Conservation (phyloP, 2,797 vertebrate species). For the Emydoidea blandingii region DNA sequence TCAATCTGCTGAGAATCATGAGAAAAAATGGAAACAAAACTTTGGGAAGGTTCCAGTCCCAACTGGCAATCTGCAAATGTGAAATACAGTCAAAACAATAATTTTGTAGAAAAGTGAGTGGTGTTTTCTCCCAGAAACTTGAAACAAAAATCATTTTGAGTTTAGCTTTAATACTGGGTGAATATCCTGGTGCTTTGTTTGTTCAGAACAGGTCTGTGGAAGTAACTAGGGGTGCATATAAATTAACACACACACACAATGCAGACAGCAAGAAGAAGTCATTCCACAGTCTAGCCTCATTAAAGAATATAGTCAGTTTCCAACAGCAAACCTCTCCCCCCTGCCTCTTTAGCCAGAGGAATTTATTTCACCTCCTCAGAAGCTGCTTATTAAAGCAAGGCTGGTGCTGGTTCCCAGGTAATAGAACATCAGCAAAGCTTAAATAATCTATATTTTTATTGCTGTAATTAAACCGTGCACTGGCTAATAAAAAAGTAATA, state of each 20-base stretch:
- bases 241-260: slow-evolving; percentile 71
- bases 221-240: slow-evolving; percentile 32
- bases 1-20: not conserved
- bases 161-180: not conserved
- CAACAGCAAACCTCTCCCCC: slow-evolving; percentile 66
- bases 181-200: not conserved
- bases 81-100: not conserved
- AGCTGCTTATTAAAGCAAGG: slow-evolving; percentile 69
- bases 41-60: slow-evolving; percentile 1
- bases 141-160: rapidly evolving
- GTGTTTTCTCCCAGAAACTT: not conserved
- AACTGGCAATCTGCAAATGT: not conserved
- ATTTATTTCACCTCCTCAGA: slow-evolving; percentile 70
- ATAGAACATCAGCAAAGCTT: slow-evolving; percentile 78
- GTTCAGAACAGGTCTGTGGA: slow-evolving; percentile 16
- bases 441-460: slow-evolving; percentile 81
- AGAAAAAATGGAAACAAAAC: not conserved
- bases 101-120: not conserved
- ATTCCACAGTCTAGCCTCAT: slow-evolving; percentile 79
- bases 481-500: slow-evolving; percentile 81
- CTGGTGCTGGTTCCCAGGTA: slow-evolving; percentile 74
- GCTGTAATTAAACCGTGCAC: slow-evolving; percentile 76
- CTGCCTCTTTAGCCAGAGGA: slow-evolving; percentile 67
- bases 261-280: slow-evolving; percentile 78
- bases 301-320: slow-evolving; percentile 75